Evolutionary conservation across 2,113 vertebrate genomes (phyloP), one percentile per base, ranked within the genome.

Genomic region (Myotis brandtii): DNA sequence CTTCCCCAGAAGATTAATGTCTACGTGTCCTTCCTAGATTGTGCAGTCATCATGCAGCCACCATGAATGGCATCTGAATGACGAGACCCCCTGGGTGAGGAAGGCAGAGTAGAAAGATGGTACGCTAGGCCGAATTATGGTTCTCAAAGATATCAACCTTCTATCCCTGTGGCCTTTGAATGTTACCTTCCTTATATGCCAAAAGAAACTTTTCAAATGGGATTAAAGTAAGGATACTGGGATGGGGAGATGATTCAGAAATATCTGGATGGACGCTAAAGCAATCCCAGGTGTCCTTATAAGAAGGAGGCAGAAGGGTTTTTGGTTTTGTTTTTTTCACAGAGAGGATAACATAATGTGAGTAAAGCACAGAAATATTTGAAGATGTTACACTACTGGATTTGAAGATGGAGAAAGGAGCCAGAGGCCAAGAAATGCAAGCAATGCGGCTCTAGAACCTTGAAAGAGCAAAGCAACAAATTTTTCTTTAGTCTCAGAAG

Each of bases 11-110:
- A 56, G 1, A 64, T 3, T 37, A 88, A 6, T 16, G 18, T 32
- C 73, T 34, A 7, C 6, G 12, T n/a, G 13, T 13, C 21, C 17
- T 90, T 66, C 18, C 6, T 23, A 64, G 27, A 82, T 46, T 27
- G 3, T 17, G 9, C 0, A 66, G 23, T 9, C 6, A 20, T 48
- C 16, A 2, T 40, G 5, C 2, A 20, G 30, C 27, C 18, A 40
- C 30, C n/a, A 8, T 62, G 59, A 3, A 27, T 87, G 32, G 30
- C 27, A 62, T 9, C 23, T 46, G 62, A 89, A 89, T 21, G 84
- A 46, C 30, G 18, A 70, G 34, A 27, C 9, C 23, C 30, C 46
- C 2, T 5, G 17, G 5, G 8, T 43, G 9, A 18, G 12, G 17
- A 81, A 86, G 12, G 17, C 27, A 73, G 8, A 77, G 6, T 12